These are phyloP conservation scores for Panopea generosa DNA, from an alignment of 2,888 invertebrate species.

Conservation along the genomic window DNA sequence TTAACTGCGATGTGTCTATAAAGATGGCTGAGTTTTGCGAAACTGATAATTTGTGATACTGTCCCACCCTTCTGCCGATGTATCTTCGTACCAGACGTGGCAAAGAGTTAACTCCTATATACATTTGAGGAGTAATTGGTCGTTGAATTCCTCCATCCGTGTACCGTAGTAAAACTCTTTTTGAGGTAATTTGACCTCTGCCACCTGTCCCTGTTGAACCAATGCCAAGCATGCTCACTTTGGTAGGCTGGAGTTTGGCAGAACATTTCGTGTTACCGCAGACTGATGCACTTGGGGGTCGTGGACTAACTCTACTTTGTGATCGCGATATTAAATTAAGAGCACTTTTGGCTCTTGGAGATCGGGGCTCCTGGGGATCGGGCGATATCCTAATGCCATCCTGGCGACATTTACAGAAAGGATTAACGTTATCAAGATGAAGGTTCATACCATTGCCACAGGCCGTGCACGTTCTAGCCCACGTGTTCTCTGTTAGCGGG, in stretches of 20 bases:
- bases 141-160: slow-evolving; percentile 71
- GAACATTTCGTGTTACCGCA: slow-evolving; percentile 24
- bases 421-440: slow-evolving; percentile 74
- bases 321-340: slow-evolving; percentile 56
- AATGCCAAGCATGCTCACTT: slow-evolving; percentile 14
- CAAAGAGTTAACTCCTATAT: slow-evolving; percentile 46
- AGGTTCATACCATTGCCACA: slow-evolving; percentile 80
- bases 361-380: slow-evolving; percentile 31
- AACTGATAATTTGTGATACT: slow-evolving; percentile 63
- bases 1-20: slow-evolving; percentile 71
- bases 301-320: slow-evolving; percentile 57
- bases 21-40: slow-evolving; percentile 63
- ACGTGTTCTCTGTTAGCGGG: slow-evolving; percentile 70
- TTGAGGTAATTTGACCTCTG: slow-evolving; percentile 29
- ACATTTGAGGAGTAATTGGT: slow-evolving; percentile 60
- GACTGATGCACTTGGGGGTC: slow-evolving; percentile 65
- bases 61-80: slow-evolving; percentile 66
- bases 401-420: slow-evolving; percentile 78
- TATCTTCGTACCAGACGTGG: slow-evolving; percentile 68
- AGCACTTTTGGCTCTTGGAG: slow-evolving; percentile 53
- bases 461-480: slow-evolving; percentile 74
- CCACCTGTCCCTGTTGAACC: slow-evolving; percentile 19
- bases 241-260: slow-evolving; percentile 12
- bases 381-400: slow-evolving; percentile 71
- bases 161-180: slow-evolving; percentile 69